These are phyloP conservation scores for Takifugu rubripes DNA, from an alignment of 2,797 vertebrate genomes.

Conservation along the genomic window DNA sequence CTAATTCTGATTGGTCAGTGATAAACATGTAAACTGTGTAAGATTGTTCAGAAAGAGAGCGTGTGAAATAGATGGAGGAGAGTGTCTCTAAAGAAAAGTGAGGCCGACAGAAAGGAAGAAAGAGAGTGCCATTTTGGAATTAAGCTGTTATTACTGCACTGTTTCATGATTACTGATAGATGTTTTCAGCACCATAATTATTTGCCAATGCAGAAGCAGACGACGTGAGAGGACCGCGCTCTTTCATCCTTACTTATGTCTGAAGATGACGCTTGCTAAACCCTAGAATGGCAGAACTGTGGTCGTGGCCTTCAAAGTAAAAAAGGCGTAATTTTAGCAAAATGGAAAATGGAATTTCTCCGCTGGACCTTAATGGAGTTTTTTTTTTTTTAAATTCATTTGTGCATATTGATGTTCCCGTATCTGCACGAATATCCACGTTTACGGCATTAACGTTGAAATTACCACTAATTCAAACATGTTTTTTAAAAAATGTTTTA, in stretches of 20 bases:
- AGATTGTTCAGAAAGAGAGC: conserved; percentile 5
- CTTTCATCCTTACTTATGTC: conserved; percentile 38
- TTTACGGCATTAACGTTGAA: too few relatives aligned
- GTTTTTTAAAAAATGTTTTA: too few relatives aligned
- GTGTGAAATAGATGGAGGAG: conserved; percentile 6
- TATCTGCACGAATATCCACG: too few relatives aligned
- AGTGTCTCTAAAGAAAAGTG: conserved; percentile 1
- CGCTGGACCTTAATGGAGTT: too few relatives aligned
- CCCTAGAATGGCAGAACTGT: too few relatives aligned
- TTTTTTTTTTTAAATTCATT: too few relatives aligned
- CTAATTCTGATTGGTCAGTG: too few relatives aligned
- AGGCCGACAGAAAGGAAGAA: conserved; percentile 20
- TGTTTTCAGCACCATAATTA: conserved; percentile 76
- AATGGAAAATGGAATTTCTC: too few relatives aligned
- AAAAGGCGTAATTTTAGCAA: too few relatives aligned
- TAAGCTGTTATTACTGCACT: conserved; percentile 76
- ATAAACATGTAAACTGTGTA: neutral
- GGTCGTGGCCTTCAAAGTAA: too few relatives aligned
- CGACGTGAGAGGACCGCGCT: conserved; percentile 61
- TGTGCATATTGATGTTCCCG: too few relatives aligned
- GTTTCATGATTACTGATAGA: conserved; percentile 79
- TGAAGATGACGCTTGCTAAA: conserved; percentile 34
- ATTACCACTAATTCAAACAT: too few relatives aligned
- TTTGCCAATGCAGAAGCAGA: conserved; percentile 66
- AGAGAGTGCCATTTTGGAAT: conserved; percentile 67